Conservation (phyloP, 2,888 invertebrate genomes). For the Gortyna flavago region DNA sequence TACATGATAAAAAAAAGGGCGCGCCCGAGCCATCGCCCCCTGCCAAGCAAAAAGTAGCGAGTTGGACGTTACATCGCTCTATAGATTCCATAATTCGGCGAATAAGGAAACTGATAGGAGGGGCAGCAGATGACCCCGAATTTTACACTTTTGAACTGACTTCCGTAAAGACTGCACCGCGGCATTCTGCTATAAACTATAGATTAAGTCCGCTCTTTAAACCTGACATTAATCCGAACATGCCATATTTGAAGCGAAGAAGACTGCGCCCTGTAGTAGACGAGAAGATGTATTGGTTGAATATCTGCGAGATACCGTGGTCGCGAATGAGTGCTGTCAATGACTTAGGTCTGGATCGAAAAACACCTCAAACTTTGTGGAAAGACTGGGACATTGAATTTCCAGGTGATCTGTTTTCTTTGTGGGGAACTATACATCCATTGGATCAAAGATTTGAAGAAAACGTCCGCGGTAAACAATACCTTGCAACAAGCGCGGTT, state of each 20-base stretch:
- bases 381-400: constrained; percentile 93
- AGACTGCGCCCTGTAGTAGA: constrained; percentile 79
- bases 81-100: constrained; percentile 78
- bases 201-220: constrained; percentile 85
- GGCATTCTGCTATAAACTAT: constrained; percentile 83
- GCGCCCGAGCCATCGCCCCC: constrained; percentile 2
- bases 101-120: constrained; percentile 73
- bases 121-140: constrained; percentile 76
- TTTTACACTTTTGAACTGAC: constrained; percentile 91
- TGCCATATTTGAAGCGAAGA: constrained; percentile 79
- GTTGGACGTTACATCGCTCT: constrained; percentile 87
- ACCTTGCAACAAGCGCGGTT: constrained; percentile 90
- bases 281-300: constrained; percentile 88
- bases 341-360: constrained; percentile 81
- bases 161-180: constrained; percentile 89
- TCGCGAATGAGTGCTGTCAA: constrained; percentile 81
- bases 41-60: constrained; percentile 75
- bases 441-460: constrained; percentile 89
- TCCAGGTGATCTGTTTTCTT: constrained; percentile 91
- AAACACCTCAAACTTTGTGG: constrained; percentile 87
- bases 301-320: constrained; percentile 85
- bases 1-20: constrained; percentile 23
- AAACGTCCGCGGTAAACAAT: constrained; percentile 91
- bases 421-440: constrained; percentile 92
- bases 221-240: constrained; percentile 83